Evolutionary conservation across 2,888 invertebrate genomes (phyloP), one percentile per base, ranked within the genome.

Genomic region (Amblyteles armatorius): DNA sequence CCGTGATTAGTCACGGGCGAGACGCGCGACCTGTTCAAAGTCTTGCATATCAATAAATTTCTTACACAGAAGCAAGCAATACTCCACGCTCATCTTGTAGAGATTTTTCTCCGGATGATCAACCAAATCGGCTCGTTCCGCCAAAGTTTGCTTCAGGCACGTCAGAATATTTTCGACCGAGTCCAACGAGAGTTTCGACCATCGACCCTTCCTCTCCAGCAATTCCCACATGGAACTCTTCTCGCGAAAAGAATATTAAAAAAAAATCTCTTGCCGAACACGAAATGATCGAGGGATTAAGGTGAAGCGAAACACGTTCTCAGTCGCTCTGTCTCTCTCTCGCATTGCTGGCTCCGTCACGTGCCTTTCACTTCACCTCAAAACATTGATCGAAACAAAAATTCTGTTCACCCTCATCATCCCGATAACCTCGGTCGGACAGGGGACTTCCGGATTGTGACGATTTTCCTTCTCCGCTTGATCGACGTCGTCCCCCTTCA

Each of bases 1-100:
- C 3, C 57, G 6, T 9, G 7, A 57, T 44, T 26, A 13, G 40
- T 26, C 22, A 26, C 3, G 19, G 60, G 13, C 60, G 60, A 16
- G 33, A 63, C 63, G 6, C 33, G 63, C 33, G 6, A 16, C 26
- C 57, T 26, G 57, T 40, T 50, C 40, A 40, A 48, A 74, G 1
- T 19, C 33, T 44, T 5, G 13, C 50, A 76, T 22, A 60, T 73
- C 7, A n/a, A 26, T 60, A n/a, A 6, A 7, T 79, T 60, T 33
- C 89, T 87, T 91, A 93, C 93, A 88, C 86, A 94, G 83, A 85
- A 93, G 92, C 79, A 94, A 81, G 22, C 91, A 90, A 48, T 92
- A 91, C 80, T 94, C 94, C 13, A 92, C 88, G 81, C 92, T 92
- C 60, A 93, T 84, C 19, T 83, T 83, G 82, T 89, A 90, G 50